Percentiles rank a stretch among this genome's conserved stretches.
These are phyloP conservation scores for Xiphophorus hellerii DNA, from an alignment of 2,113 vertebrate species.

Conservation along the genomic window DNA sequence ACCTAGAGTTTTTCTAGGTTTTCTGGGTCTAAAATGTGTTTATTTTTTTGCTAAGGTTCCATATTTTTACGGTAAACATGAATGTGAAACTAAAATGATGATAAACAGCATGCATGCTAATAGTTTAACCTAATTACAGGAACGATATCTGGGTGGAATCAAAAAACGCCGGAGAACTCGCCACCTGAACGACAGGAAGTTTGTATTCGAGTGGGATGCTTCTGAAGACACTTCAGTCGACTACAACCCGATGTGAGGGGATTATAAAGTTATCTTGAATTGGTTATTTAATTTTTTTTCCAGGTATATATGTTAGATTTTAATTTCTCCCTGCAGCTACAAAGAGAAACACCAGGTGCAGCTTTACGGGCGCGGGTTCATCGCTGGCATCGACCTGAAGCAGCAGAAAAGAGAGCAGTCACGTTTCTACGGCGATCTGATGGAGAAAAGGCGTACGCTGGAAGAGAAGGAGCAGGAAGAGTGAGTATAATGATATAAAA, in stretches of 20 bases:
- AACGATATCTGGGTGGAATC: constrained; percentile 93
- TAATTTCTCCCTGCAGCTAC: constrained; percentile 79
- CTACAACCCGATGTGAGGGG: constrained; percentile 94
- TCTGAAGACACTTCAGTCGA: constrained; percentile 96
- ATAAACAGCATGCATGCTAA: neutral
- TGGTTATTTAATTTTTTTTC: neutral
- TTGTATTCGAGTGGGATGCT: constrained; percentile 98
- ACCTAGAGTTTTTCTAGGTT: too few species aligned
- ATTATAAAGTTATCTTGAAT: accelerated
- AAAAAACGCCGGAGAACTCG: constrained; percentile 95
- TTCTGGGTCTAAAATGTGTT: too few species aligned
- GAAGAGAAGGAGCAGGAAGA: constrained; percentile 99
- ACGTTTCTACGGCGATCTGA: constrained; percentile 94
- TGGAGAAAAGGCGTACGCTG: constrained; percentile 94
- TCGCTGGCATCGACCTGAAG: constrained; percentile 96
- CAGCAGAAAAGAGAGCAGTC: constrained; percentile 98
- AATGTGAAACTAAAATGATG: neutral
- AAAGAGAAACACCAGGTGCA: constrained; percentile 97
- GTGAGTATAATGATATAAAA: constrained; percentile 78
- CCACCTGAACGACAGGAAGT: constrained; percentile 97
- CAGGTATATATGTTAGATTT: neutral
- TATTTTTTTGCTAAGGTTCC: too few species aligned
- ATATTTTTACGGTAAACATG: too few species aligned
- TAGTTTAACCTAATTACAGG: constrained; percentile 72
- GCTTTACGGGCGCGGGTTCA: constrained; percentile 94